Percentiles rank a stretch among this genome's conserved stretches.
Evolutionary conservation across 2,888 invertebrate species (phyloP).

Genomic region (Aleiodes testaceus): DNA sequence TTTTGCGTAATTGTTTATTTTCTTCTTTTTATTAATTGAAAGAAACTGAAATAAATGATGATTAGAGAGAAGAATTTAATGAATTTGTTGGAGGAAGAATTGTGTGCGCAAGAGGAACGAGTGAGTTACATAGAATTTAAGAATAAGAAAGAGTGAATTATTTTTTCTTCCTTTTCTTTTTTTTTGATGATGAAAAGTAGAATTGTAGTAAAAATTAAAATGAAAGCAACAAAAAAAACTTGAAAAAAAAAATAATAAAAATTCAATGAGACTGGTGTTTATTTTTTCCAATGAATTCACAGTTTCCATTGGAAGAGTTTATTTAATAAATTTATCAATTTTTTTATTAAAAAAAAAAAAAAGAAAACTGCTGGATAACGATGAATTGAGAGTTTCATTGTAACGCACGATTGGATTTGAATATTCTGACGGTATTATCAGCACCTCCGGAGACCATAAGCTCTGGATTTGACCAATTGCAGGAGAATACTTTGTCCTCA

Average conservation of each 20-base stretch:
- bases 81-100: constrained; percentile 17
- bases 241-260: not conserved
- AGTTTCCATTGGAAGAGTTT: constrained; percentile 7
- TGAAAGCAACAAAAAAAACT: constrained; percentile 7
- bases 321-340: constrained; percentile 15
- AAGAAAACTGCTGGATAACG: not conserved
- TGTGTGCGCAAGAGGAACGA: constrained; percentile 15
- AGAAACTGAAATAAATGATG: constrained; percentile 36
- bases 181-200: constrained; percentile 8
- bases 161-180: constrained; percentile 4
- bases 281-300: constrained; percentile 37
- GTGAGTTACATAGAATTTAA: constrained; percentile 49
- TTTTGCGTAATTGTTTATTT: constrained; percentile 67
- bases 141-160: constrained; percentile 38
- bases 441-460: constrained; percentile 93
- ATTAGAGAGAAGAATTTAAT: constrained; percentile 37
- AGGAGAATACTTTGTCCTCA: constrained; percentile 92
- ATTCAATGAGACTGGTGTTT: not conserved
- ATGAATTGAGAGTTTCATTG: not conserved
- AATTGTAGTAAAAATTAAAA: constrained; percentile 19
- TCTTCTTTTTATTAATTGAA: constrained; percentile 29
- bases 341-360: constrained; percentile 9
- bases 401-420: constrained; percentile 75
- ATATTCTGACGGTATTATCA: constrained; percentile 94
- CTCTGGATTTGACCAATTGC: constrained; percentile 93